These are phyloP conservation scores for Callithrix jacchus DNA, from an alignment of 2,113 vertebrate species.

Conservation along the genomic window DNA sequence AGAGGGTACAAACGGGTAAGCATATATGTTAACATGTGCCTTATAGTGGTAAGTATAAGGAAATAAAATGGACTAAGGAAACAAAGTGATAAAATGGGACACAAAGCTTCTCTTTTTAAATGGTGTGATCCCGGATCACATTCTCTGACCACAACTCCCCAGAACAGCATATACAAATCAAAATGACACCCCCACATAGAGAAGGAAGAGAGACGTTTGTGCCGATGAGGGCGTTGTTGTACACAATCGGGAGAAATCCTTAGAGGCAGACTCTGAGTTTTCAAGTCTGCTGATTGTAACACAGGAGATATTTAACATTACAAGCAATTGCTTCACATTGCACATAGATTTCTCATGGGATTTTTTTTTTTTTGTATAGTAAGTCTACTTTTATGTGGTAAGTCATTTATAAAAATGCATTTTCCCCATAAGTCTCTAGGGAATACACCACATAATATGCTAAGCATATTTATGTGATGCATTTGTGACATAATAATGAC, in stretches of 20 bases:
- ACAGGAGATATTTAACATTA: background rate
- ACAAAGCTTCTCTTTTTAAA: background rate
- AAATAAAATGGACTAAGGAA: background rate
- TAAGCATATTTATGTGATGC: background rate
- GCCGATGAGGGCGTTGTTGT: accelerated
- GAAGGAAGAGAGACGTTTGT: background rate
- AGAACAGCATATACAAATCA: background rate
- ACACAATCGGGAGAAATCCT: background rate
- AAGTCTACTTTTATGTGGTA: background rate
- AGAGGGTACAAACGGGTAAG: background rate
- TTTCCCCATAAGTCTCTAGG: background rate
- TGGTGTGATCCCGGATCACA: background rate
- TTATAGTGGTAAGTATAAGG: background rate
- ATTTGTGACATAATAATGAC: background rate
- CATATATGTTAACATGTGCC: too few species aligned
- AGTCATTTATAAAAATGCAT: background rate
- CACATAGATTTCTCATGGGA: background rate
- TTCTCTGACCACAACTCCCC: background rate
- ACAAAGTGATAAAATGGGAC: background rate
- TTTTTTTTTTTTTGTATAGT: background rate
- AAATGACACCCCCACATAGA: accelerated
- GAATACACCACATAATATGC: accelerated
- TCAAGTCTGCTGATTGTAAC: background rate
- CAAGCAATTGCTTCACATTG: background rate
- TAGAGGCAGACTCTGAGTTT: background rate